phyloP scores from a whole-genome alignment of 2,113 vertebrate species.

The Talpa occidentalis region DNA sequence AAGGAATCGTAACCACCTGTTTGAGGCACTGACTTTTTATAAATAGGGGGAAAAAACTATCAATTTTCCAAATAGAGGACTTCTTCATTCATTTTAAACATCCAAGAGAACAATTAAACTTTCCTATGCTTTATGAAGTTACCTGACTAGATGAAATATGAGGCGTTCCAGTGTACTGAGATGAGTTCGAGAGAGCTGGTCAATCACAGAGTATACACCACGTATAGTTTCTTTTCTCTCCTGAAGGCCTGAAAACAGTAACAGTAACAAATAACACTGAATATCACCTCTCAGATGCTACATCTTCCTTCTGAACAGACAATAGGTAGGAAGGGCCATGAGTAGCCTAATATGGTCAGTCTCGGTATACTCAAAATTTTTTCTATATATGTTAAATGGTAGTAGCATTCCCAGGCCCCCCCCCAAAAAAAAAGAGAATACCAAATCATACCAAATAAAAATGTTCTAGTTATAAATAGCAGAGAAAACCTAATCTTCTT shows the following conservation, averaged over 20 bases:
- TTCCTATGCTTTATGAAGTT: conserved; percentile 23
- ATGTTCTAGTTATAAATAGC: neutral
- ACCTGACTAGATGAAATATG: conserved; percentile 99
- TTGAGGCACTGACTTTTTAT: neutral
- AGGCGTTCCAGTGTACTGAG: conserved; percentile 96
- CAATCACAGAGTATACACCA: conserved; percentile 96
- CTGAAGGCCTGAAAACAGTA: conserved; percentile 89
- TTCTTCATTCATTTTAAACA: conserved; percentile 23
- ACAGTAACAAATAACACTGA: conserved; percentile 4
- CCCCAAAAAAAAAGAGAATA: neutral
- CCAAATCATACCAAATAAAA: neutral
- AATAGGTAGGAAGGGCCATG: neutral
- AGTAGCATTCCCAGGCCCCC: neutral
- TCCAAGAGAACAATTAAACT: neutral
- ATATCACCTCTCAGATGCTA: neutral
- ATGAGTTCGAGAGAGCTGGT: conserved; percentile 97
- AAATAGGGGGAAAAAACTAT: neutral
- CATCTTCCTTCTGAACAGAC: neutral
- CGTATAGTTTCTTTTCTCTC: conserved; percentile 95
- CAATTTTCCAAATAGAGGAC: conserved; percentile 3
- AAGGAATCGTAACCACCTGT: conserved; percentile 7
- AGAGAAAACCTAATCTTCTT: neutral
- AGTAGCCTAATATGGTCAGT: neutral
- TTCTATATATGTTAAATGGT: neutral
- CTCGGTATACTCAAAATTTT: neutral